Evolutionary conservation across 1,140 invertebrate genomes (phyloP).

Genomic region (Drosophila bocqueti): DNA sequence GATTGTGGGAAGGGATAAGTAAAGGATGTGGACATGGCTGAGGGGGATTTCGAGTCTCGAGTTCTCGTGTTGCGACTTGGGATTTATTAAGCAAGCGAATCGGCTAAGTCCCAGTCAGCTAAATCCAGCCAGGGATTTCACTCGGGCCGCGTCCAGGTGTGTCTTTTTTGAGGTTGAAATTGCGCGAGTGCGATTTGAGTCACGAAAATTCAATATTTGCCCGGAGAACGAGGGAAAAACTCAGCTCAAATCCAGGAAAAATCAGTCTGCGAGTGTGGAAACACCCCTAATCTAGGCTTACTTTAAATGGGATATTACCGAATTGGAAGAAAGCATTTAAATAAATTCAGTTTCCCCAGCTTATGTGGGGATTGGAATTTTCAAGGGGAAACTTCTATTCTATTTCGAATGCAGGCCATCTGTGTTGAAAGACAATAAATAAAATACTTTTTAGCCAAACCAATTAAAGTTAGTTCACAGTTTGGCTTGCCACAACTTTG

Average conservation of each 20-base stretch:
- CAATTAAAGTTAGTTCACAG: constrained; percentile 20
- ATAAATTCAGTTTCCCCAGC: not conserved
- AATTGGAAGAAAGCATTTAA: not conserved
- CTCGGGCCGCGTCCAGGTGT: constrained; percentile 6
- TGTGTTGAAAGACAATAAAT: not conserved
- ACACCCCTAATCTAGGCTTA: constrained; percentile 11
- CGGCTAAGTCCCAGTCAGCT: constrained; percentile 13
- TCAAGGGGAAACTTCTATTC: not conserved
- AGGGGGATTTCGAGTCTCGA: not conserved
- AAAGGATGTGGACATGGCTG: not conserved
- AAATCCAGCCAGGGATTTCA: constrained; percentile 24
- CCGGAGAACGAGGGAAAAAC: not conserved
- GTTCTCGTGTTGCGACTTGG: constrained; percentile 18
- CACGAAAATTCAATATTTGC: constrained; percentile 32
- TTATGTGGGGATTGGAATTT: not conserved
- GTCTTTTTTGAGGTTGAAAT: not conserved
- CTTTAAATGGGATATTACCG: not conserved
- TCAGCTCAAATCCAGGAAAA: constrained; percentile 4
- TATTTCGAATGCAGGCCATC: not conserved
- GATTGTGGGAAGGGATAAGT: not conserved
- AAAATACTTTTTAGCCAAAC: not conserved
- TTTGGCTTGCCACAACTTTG: not conserved
- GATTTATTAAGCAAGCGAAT: constrained; percentile 34
- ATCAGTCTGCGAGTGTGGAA: not conserved
- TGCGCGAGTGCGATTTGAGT: constrained; percentile 4